A percentile compares a stretch with the other conserved stretches of the same genome.
Conservation (phyloP, 2,797 vertebrate genomes). For the Falco rusticolus region DNA sequence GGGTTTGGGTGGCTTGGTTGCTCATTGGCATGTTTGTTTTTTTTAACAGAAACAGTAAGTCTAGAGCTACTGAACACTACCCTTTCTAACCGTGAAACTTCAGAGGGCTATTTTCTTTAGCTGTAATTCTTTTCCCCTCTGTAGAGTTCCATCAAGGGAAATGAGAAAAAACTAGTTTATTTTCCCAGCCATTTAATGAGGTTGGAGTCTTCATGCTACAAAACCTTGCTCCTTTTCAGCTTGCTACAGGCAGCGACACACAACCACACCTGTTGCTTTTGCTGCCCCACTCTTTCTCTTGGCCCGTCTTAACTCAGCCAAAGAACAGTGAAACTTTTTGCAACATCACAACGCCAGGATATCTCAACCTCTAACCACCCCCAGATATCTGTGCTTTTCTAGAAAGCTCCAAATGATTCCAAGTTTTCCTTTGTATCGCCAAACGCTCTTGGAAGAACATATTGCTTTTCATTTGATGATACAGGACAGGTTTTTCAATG, state of each 20-base stretch:
- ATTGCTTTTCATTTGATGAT: slow-evolving; percentile 13
- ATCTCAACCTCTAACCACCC: not conserved
- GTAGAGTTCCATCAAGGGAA: not conserved
- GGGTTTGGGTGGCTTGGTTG: not conserved
- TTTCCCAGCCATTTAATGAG: slow-evolving; percentile 34
- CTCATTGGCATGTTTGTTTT: not conserved
- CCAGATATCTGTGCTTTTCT: slow-evolving; percentile 20
- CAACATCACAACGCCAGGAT: not conserved
- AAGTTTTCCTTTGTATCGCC: slow-evolving; percentile 24
- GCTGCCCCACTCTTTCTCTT: not conserved
- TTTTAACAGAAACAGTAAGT: not conserved
- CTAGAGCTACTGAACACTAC: not conserved
- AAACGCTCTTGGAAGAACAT: slow-evolving; percentile 58
- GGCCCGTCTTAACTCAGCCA: not conserved
- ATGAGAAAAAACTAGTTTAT: slow-evolving; percentile 32
- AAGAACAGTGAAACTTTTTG: not conserved
- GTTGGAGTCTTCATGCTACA: not conserved
- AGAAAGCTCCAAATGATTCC: slow-evolving; percentile 26
- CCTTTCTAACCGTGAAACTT: not conserved
- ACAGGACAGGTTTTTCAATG: slow-evolving; percentile 31
- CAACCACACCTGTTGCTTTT: not conserved
- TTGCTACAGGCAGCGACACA: not conserved
- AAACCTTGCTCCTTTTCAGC: not conserved
- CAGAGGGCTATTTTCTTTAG: slow-evolving; percentile 32
- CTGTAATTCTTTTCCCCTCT: not conserved